These are phyloP conservation scores for Ciconia stormi DNA, from an alignment of 2,113 vertebrate genomes.

Conservation along the genomic window DNA sequence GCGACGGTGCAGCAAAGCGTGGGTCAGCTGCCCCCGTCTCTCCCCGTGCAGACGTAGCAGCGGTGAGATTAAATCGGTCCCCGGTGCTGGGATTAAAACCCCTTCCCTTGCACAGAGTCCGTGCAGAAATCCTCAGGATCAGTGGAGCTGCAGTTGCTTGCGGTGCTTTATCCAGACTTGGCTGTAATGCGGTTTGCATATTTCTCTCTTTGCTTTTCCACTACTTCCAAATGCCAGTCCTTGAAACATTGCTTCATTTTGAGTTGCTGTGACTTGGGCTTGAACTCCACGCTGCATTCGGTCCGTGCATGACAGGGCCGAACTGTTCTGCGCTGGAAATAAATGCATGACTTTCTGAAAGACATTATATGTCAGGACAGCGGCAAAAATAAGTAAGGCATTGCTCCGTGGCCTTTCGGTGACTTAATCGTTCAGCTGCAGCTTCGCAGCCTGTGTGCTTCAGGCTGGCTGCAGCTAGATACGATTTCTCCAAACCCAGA, in stretches of 20 bases:
- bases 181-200: background rate
- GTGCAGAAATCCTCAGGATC: background rate
- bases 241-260: background rate
- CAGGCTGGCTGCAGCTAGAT: background rate
- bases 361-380: background rate
- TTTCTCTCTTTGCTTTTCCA: conserved; percentile 36
- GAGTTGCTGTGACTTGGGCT: conserved; percentile 17
- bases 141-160: conserved; percentile 16
- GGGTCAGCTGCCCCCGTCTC: background rate
- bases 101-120: background rate
- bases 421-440: background rate
- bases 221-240: background rate
- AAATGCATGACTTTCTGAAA: background rate
- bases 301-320: conserved; percentile 7
- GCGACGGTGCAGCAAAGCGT: background rate
- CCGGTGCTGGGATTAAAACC: conserved; percentile 10
- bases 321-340: background rate
- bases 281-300: background rate
- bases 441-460: background rate
- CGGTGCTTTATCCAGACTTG: conserved; percentile 16
- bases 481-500: background rate
- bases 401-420: background rate
- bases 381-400: background rate
- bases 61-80: background rate
- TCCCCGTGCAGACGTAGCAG: background rate